A percentile compares a stretch with the other conserved stretches of the same genome.
Evolutionary conservation across 2,888 invertebrate genomes (phyloP).

Genomic region (Pachliopta kotzebuea): DNA sequence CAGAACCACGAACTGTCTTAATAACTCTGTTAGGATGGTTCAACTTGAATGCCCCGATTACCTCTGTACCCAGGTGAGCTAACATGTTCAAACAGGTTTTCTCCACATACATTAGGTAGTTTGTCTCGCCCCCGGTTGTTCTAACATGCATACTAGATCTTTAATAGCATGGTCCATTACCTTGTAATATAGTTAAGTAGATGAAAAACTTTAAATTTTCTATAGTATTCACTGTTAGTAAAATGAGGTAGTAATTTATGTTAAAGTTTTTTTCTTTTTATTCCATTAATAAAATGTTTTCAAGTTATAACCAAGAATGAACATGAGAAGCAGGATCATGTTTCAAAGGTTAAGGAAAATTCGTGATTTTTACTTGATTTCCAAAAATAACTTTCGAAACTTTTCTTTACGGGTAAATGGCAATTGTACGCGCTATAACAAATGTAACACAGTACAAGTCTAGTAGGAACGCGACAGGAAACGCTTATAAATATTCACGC

Average conservation of each 20-base stretch:
- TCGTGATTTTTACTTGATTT: background rate
- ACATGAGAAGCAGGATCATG: too few species aligned
- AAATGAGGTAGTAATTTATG: too few species aligned
- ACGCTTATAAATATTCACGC: constrained; percentile 25
- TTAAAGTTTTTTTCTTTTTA: too few species aligned
- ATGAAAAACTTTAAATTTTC: too few species aligned
- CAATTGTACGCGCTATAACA: background rate
- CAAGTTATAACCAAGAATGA: too few species aligned
- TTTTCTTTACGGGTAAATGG: background rate
- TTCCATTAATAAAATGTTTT: too few species aligned
- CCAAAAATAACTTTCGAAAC: background rate
- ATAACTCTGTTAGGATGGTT: constrained; percentile 23
- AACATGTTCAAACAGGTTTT: constrained; percentile 19
- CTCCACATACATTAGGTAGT: constrained; percentile 6
- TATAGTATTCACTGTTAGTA: too few species aligned
- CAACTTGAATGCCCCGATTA: constrained; percentile 18
- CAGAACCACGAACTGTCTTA: constrained; percentile 26
- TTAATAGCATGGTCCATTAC: background rate
- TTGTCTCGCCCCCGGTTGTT: constrained; percentile 2
- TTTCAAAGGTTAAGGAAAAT: too few species aligned
- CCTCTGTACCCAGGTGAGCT: constrained; percentile 23
- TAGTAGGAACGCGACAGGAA: constrained; percentile 9
- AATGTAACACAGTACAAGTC: background rate
- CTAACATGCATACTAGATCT: background rate
- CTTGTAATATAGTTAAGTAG: too few species aligned